phyloP scores from a whole-genome alignment of 2,888 invertebrate species.

The Leptopterna dolabrata region DNA sequence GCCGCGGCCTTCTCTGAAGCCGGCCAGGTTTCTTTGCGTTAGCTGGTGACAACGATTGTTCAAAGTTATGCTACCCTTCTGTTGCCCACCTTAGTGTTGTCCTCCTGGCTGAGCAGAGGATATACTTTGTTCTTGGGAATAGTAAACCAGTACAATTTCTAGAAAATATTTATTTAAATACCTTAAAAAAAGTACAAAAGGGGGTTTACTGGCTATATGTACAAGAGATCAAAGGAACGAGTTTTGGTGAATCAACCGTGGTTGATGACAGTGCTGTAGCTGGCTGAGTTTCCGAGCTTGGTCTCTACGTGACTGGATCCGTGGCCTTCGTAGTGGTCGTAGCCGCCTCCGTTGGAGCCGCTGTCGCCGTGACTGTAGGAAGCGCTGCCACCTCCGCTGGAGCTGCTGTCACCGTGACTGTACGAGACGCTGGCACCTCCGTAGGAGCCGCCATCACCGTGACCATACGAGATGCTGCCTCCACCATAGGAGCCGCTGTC shows the following conservation, averaged over 20 bases:
- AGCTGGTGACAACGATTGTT: too few relatives aligned
- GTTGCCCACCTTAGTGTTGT: too few relatives aligned
- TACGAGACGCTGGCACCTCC: neutral
- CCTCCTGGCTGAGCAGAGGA: too few relatives aligned
- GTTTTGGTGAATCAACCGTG: constrained; percentile 54
- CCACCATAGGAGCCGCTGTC: neutral
- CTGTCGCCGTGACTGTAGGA: neutral
- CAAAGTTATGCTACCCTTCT: too few relatives aligned
- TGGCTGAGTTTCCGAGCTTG: constrained; percentile 53
- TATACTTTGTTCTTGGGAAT: neutral
- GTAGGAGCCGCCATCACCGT: constrained; percentile 25
- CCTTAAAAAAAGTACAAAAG: neutral
- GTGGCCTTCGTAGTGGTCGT: constrained; percentile 48
- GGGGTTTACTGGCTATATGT: neutral
- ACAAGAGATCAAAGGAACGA: constrained; percentile 42
- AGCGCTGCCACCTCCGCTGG: neutral
- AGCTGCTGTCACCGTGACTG: neutral
- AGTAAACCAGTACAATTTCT: neutral
- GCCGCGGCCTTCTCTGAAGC: too few relatives aligned
- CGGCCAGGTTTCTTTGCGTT: too few relatives aligned
- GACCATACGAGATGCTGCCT: neutral
- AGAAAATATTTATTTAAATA: neutral
- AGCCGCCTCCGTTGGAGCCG: constrained; percentile 44
- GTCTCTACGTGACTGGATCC: constrained; percentile 60
- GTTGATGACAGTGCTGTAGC: constrained; percentile 57